Base-by-base conservation (phyloP, 2,888 invertebrate genomes). In the Epinotia ramella region DNA sequence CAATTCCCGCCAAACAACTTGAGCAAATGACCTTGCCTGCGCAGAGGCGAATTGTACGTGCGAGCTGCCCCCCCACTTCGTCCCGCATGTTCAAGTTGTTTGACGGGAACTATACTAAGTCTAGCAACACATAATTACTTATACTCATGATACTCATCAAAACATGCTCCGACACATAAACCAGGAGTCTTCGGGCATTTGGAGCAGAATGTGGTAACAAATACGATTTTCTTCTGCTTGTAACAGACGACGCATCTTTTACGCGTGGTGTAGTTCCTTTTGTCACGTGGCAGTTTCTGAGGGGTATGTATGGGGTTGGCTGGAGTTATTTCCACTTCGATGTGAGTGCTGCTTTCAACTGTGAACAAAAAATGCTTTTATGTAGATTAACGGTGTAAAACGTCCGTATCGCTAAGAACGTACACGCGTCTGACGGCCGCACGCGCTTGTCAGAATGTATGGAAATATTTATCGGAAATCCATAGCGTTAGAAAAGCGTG, bases 231-330 rank as follows among this genome's bases (percentile, higher is more conserved):
- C 24, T 64, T 64, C 46, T 64, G 64, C 18, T 64, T 64, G 20
- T 64, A 64, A 46, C 64, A 64, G 44, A 64, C 13, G 18, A 64
- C 64, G 46, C 64, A 64, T 64, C 64, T 44, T 64, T 64, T 64
- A 18, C 64, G 64, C 46, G 20, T 64, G 13, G 64, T 13, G 20
- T 46, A 16, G 33, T 64, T 64, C 20, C 64, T 44, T 46, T 64
- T 64, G 64, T 64, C 64, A 7, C 44, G 44, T 5, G 64, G 64
- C 24, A 64, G 16, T 20, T 64, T 64, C 64, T 64, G 46, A 16
- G 16, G 64, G 3, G 64, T 64, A 18, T 64, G 64, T 24, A 64
- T 9, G 7, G 46, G 13, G 20, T 46, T 64, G 16, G 20, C 20
- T 13, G 46, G 46, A 20, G 20, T 11, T 33, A n/a, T 46, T n/a